These are phyloP conservation scores for Cepaea hortensis DNA, from an alignment of 2,888 invertebrate genomes.

Conservation along the genomic window DNA sequence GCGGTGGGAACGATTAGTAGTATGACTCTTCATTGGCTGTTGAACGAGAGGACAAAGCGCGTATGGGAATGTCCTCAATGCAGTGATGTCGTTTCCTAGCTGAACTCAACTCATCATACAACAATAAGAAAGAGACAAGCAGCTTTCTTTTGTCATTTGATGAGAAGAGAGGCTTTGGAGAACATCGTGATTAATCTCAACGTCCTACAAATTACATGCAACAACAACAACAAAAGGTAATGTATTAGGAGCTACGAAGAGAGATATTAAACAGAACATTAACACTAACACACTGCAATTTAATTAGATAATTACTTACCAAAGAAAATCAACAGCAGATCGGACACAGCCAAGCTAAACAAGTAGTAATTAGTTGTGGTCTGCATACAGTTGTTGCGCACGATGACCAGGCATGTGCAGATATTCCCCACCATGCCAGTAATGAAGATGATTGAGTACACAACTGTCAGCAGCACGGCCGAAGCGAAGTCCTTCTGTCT, in stretches of 20 bases:
- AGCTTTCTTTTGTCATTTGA: no score
- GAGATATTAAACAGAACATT: background rate
- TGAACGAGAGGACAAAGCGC: no score
- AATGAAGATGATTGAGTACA: slow-evolving; percentile 55
- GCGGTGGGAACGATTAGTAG: no score
- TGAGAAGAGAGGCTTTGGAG: no score
- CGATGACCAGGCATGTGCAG: slow-evolving; percentile 62
- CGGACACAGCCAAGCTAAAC: slow-evolving; percentile 91
- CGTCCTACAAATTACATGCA: no score
- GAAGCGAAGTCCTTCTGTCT: slow-evolving; percentile 48
- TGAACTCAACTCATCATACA: no score
- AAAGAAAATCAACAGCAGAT: slow-evolving; percentile 85
- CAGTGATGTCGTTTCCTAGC: no score
- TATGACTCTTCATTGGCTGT: no score
- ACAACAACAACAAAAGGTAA: background rate
- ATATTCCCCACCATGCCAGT: slow-evolving; percentile 59
- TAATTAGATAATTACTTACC: slow-evolving; percentile 77
- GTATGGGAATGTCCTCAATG: no score
- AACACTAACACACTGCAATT: background rate
- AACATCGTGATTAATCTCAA: no score
- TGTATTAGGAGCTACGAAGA: background rate
- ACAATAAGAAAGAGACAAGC: no score
- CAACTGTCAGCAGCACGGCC: slow-evolving; percentile 50
- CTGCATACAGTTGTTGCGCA: slow-evolving; percentile 82
- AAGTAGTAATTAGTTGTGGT: slow-evolving; percentile 94